These are phyloP conservation scores for Tachina lurida DNA, from an alignment of 2,888 invertebrate species.

Conservation along the genomic window DNA sequence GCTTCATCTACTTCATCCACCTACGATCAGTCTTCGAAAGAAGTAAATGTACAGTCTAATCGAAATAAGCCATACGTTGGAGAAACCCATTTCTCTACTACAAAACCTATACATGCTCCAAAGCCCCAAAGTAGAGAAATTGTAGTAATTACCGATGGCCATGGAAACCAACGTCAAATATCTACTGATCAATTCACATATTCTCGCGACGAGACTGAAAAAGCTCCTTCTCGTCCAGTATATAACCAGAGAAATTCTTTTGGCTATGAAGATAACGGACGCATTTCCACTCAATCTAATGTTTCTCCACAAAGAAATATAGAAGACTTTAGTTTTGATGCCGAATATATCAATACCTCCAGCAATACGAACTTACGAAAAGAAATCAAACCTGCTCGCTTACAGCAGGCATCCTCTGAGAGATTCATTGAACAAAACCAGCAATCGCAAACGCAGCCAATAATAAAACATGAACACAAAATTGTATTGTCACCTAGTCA, in stretches of 20 bases:
- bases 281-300: conserved; percentile 54
- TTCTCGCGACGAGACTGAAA: conserved; percentile 76
- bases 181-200: conserved; percentile 77
- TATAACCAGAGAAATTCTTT: conserved; percentile 44
- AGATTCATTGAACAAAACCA: conserved; percentile 61
- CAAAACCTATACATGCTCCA: conserved; percentile 65
- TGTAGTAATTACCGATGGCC: conserved; percentile 74
- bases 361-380: conserved; percentile 73
- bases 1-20: conserved; percentile 75
- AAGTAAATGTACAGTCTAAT: conserved; percentile 75
- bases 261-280: conserved; percentile 33
- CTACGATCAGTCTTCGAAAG: conserved; percentile 76
- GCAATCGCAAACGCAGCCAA: conserved; percentile 42
- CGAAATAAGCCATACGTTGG: conserved; percentile 69
- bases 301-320: conserved; percentile 45
- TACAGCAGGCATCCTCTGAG: conserved; percentile 73
- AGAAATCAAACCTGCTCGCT: conserved; percentile 77
- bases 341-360: conserved; percentile 78
- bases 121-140: conserved; percentile 70
- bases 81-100: conserved; percentile 56
- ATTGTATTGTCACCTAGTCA: conserved; percentile 78
- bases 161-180: conserved; percentile 76
- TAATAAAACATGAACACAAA: conserved; percentile 79
- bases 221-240: conserved; percentile 35
- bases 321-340: conserved; percentile 70